phyloP scores from a whole-genome alignment of 2,888 invertebrate species.

The Nebria salina region DNA sequence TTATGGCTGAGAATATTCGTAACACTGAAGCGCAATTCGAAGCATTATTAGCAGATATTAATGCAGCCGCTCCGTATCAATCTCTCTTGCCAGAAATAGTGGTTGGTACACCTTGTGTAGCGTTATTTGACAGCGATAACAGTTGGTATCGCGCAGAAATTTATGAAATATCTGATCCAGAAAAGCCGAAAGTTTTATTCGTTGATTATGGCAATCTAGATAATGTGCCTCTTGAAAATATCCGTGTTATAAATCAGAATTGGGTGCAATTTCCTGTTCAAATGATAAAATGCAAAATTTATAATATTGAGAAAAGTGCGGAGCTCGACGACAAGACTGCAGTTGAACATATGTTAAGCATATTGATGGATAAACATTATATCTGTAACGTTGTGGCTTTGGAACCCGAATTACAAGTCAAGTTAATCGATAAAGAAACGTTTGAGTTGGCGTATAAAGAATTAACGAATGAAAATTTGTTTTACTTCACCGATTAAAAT shows the following conservation, averaged over 20 bases:
- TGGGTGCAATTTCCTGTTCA: conserved; percentile 66
- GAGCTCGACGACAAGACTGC: conserved; percentile 53
- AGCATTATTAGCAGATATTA: conserved; percentile 65
- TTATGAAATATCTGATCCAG: conserved; percentile 62
- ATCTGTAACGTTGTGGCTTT: conserved; percentile 19
- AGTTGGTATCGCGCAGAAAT: conserved; percentile 79
- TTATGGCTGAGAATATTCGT: conserved; percentile 48
- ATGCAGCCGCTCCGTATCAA: conserved; percentile 61
- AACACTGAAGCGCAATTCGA: conserved; percentile 63
- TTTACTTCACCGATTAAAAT: conserved; percentile 26
- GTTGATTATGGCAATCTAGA: conserved; percentile 81
- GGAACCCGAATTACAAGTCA: conserved; percentile 48
- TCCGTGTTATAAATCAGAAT: conserved; percentile 65
- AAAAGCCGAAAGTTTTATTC: conserved; percentile 69
- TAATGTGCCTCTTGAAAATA: conserved; percentile 61
- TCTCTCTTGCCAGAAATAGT: conserved; percentile 62
- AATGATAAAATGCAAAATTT: conserved; percentile 64
- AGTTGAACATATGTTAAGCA: conserved; percentile 6
- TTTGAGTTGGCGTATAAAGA: conserved; percentile 53
- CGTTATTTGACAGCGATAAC: conserved; percentile 69
- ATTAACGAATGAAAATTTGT: conserved; percentile 50
- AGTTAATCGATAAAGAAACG: conserved; percentile 53
- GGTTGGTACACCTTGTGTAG: conserved; percentile 71
- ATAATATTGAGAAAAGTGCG: conserved; percentile 60
- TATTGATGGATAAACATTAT: conserved; percentile 22